Base-by-base conservation (phyloP, 2,797 vertebrate species). In the Garrulus glandarius region DNA sequence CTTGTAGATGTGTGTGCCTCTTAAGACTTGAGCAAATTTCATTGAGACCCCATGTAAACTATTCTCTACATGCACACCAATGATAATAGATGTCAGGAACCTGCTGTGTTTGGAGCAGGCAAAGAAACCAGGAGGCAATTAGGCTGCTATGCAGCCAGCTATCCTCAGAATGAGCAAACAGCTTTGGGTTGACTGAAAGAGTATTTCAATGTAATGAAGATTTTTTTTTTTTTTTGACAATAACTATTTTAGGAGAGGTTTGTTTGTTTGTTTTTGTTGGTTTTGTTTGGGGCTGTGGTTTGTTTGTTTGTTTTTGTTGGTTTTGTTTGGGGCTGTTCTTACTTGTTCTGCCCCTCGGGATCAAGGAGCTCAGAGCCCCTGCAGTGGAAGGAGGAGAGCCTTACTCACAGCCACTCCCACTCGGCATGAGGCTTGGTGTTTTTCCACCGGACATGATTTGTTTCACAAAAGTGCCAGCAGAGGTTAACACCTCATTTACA, bases 401-500 rank as follows among this genome's bases (percentile, higher is more conserved):
- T 77, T 36, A 15, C n/a, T 49, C 0, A 0, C 30, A 53, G 36
- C 29, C 0, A 0, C 20, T 56, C 41, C 34, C 55, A 53, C 22
- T 21, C 13, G 7, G 18, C 5, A 46, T 8, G 32, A 53, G 56
- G 53, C 37, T 44, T 4, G 0, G 6, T 64, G 36, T 4, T 85
- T 83, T 79, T 70, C 72, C 15, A n/a, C 12, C 21, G 34, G 26
- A 59, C 1, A 3, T 3, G 22, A 65, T 32, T 36, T 70, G 44
- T 57, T 82, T 80, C 52, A 55, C 30, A 23, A 10, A 92, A 92
- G 19, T 41, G 16, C 32, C 26, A 83, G 39, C 27, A 70, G 72
- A 69, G 29, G 21, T 80, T 91, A 88, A 60, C 72, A 52, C 61
- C 84, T 84, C 84, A 86, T 88, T 95, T 92, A 59, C 52, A 47